Evolutionary conservation across 2,797 vertebrate genomes (phyloP), one percentile per base, ranked within the genome.

Genomic region (Cyprinella venusta): DNA sequence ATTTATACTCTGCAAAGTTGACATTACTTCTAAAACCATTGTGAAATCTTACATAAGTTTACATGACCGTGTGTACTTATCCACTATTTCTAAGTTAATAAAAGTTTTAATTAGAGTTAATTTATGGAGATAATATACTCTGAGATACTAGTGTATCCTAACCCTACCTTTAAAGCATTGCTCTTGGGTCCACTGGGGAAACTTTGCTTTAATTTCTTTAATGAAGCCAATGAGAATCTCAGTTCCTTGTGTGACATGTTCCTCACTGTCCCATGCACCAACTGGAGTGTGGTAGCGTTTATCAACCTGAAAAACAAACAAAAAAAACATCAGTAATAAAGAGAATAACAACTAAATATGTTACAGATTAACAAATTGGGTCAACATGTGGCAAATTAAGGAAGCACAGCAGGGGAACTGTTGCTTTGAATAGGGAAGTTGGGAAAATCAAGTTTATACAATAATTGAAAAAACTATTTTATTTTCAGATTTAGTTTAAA

Each of bases 121-220:
- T 70, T 70, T 45, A 8, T 45, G n/a, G n/a, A 48, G n/a, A n/a
- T n/a, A n/a, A n/a, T n/a, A n/a, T 48, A 24, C 3, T 13, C 10
- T 52, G 30, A n/a, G 12, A 61, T 56, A n/a, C 19, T 9, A 72
- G 48, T 18, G 26, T 21, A 33, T 30, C 13, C 13, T 24, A 72
- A 26, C 4, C n/a, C 8, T 78, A 91, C 90, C 90, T 88, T 90
- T 92, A 38, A 91, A 82, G 18, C 89, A 85, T 10, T 90, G 88
- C 40, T 92, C 90, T 61, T 86, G 87, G n/a, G 90, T 76, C 91
- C 89, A 91, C 18, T n/a, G 10, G 1, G 89, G 83, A 54, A 89
- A 91, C 33, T 90, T 91, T 1, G 10, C 48, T 74, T 82, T 78
- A 33, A 91, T 87, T 4, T 0, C 8, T 40, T 80, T 80, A 74